These are phyloP conservation scores for Caenorhabditis sp. DNA, from an alignment of 2,888 invertebrate species.

Conservation along the genomic window DNA sequence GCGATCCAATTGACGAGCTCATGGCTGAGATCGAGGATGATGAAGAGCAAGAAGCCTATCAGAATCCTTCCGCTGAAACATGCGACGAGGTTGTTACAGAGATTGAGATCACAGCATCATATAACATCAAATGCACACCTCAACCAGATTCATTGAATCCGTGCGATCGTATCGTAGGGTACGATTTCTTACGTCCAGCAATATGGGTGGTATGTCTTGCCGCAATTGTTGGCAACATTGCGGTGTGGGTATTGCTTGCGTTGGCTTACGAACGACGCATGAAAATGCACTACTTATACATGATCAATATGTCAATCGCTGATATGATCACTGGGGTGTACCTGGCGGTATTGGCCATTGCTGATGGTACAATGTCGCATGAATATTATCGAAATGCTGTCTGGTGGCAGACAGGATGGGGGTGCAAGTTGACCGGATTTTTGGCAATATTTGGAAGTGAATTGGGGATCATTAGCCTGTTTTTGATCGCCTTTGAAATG, in stretches of 20 bases:
- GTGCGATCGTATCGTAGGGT: conserved; percentile 88
- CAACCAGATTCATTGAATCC: conserved; percentile 84
- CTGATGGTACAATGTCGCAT: conserved; percentile 92
- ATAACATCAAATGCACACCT: conserved; percentile 74
- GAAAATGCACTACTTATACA: conserved; percentile 94
- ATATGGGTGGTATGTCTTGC: conserved; percentile 96
- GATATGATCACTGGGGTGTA: conserved; percentile 96
- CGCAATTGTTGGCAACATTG: conserved; percentile 86
- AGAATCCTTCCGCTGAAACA: conserved; percentile 40
- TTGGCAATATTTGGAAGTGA: conserved; percentile 89
- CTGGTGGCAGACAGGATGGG: conserved; percentile 88
- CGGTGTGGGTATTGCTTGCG: conserved; percentile 76
- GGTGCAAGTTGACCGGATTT: conserved; percentile 92
- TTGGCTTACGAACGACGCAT: conserved; percentile 74
- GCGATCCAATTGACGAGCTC: conserved; percentile 3
- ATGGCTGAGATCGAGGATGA: background rate
- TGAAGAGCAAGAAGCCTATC: conserved; percentile 1
- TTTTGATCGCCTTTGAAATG: conserved; percentile 79
- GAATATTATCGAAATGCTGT: conserved; percentile 95
- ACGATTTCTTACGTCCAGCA: conserved; percentile 74
- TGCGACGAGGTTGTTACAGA: conserved; percentile 43
- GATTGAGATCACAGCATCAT: conserved; percentile 47
- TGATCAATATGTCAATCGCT: conserved; percentile 93
- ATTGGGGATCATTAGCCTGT: conserved; percentile 91
- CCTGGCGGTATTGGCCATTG: conserved; percentile 89